Evolutionary conservation across 2,113 vertebrate species (phyloP), one percentile per base, ranked within the genome.

Genomic region (Maccullochella peelii): DNA sequence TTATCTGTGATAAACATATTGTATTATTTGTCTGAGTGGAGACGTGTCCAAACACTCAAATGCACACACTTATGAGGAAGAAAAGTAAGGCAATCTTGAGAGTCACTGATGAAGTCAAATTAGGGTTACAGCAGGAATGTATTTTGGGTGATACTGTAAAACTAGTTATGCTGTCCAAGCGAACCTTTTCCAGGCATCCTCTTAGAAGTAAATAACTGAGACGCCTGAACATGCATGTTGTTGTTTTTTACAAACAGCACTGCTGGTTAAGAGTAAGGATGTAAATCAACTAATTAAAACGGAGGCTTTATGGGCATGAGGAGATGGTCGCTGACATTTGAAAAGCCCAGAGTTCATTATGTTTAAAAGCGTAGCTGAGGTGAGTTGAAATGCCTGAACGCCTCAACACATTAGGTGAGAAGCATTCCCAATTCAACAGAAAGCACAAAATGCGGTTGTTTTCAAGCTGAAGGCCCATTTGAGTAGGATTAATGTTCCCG

Each of bases 1-100:
- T 89, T 85, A 91, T 88, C 80, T 84, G 58, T 33, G 36, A 73
- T 88, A 67, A 87, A 84, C 90, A 91, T 88, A 66, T 86, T 88
- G 87, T 79, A 73, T 80, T 83, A 65, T 86, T 65, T 78, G 65
- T 62, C 52, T 70, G 77, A 66, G 81, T 72, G 52, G 58, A 82
- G 62, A 72, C 5, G 8, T 68, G 59, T 77, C 42, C 71, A 78
- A 59, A 84, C 68, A 82, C 33, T 65, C 49, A 2, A 65, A 50
- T 16, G 47, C 49, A 78, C 54, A 55, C 63, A 66, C 44, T 30
- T 44, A 0, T 21, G 27, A 72, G 75, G 25, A 67, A 42, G 44
- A 40, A 85, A 38, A 63, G 57, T 2, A 14, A 79, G 68, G 25
- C 67, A 67, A 62, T 75, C 74, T 57, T 36, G 9, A 50, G 50